Evolutionary conservation across 2,888 invertebrate genomes (phyloP), one percentile per base, ranked within the genome.

Genomic region (Yponomeuta evonymella): DNA sequence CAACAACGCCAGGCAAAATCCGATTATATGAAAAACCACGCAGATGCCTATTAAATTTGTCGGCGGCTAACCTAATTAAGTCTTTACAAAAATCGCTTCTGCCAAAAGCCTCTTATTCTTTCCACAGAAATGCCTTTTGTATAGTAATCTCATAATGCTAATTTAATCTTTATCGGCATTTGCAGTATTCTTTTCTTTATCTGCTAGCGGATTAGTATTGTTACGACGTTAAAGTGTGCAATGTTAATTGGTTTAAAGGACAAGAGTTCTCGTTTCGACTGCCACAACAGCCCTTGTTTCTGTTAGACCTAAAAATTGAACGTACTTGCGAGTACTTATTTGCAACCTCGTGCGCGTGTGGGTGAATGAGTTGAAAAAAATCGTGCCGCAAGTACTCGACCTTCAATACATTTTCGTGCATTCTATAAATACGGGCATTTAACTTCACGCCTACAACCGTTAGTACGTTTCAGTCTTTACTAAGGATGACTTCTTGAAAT

Each of bases 131-230:
- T 71, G 69, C 72, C 74, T 75, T 75, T 43, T 5, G 43, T 43
- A 43, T 43, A 75, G 74, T 83, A 82, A 85, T 84, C 84, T 82
- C 80, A 82, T 87, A 84, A 86, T 83, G 84, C 81, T 85, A 86
- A 87, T 48, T 85, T 79, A 82, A 85, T 86, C 85, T 83, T 80
- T 82, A 81, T 79, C 80, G 79, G 82, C 75, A 75, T 76, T 77
- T 78, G 51, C 51, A 76, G 78, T 79, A 78, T 78, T 82, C 79
- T 81, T 76, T 78, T 75, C 78, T 81, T 83, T 83, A 85, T 84
- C 77, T 75, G 74, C 78, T 83, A 82, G 84, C 79, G 85, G 83
- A 84, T 83, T 76, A 51, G 51, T 9, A 58, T 58, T 79, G 78
- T 81, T 81, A 80, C 80, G 77, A 78, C 80, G n/a, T n/a, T n/a